Base-by-base conservation (phyloP, 2,113 vertebrate species). In the Vimba vimba region DNA sequence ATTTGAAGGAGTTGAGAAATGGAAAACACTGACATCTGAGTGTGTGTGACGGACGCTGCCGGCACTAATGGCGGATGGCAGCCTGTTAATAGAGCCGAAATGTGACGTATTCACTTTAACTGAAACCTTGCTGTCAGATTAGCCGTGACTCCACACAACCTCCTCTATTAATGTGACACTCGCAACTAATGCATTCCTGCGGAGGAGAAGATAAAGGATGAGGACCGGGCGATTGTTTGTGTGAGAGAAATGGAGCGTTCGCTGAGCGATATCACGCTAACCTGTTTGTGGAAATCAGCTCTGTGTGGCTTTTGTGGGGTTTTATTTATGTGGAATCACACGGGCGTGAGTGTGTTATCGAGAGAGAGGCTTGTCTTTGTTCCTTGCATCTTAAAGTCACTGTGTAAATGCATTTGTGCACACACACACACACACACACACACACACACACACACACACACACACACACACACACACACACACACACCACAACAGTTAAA, bases 61-160 rank as follows among this genome's bases (percentile, higher is more conserved):
- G 92, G 93, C 92, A 93, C 93, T 93, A 93, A 93, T 91, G 90
- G 93, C 90, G 90, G 82, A 88, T 89, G 91, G 91, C 89, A 91
- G 93, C 92, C 93, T 93, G 92, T 92, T 94, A 95, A 94, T 94
- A 94, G 93, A 94, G 94, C 90, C 87, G 90, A 90, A 93, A 91
- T 92, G 85, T 93, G 93, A 93, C 91, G 92, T 91, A 89, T 94
- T 93, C 91, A 91, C 93, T 94, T 95, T 93, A 93, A 93, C 92
- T 90, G 89, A 94, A 94, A 93, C 94, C 94, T 93, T 90, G 88
- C 94, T 93, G 93, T 94, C 94, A 94, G 93, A 95, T 94, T 94
- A 93, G 64, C 84, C 12, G 84, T 90, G 92, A 94, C 93, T 93
- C 93, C 91, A 90, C 94, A 79, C 93, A 94, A 92, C 92, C 93